Conservation (phyloP, 1,140 invertebrate genomes). For the Drosophila albomicans region DNA sequence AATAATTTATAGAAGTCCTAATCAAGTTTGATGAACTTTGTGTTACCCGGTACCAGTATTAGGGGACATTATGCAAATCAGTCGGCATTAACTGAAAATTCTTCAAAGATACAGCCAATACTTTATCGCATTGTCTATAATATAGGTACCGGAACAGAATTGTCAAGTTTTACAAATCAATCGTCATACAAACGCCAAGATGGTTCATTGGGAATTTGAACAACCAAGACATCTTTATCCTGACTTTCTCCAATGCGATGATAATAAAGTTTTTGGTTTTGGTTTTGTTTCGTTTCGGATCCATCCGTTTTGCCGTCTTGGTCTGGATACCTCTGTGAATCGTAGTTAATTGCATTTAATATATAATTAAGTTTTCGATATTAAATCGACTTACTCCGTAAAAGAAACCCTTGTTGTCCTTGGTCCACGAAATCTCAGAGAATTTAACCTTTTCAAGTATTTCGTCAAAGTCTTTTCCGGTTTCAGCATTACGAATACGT, state of each 20-base stretch:
- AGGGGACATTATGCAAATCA: too few species aligned
- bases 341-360: neutral
- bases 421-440: slow-evolving; percentile 96
- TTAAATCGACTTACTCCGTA: slow-evolving; percentile 90
- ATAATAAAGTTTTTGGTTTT: slow-evolving; percentile 97
- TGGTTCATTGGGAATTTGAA: slow-evolving; percentile 96
- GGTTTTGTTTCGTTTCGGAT: slow-evolving; percentile 93
- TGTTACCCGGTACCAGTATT: too few species aligned
- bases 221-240: slow-evolving; percentile 94
- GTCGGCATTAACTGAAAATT: too few species aligned
- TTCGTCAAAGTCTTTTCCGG: slow-evolving; percentile 95
- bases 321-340: slow-evolving; percentile 87
- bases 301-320: slow-evolving; percentile 94
- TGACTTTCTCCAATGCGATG: slow-evolving; percentile 95
- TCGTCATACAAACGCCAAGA: slow-evolving; percentile 94
- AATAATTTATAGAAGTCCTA: too few species aligned
- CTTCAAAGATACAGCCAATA: too few species aligned
- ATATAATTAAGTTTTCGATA: neutral
- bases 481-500: slow-evolving; percentile 91
- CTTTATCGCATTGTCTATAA: too few species aligned
- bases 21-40: too few species aligned
- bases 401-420: slow-evolving; percentile 97
- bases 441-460: slow-evolving; percentile 96
- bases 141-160: too few species aligned
- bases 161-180: neutral